Evolutionary conservation across 2,797 vertebrate species (phyloP).

Genomic region (Chaetodon trifasciatus): DNA sequence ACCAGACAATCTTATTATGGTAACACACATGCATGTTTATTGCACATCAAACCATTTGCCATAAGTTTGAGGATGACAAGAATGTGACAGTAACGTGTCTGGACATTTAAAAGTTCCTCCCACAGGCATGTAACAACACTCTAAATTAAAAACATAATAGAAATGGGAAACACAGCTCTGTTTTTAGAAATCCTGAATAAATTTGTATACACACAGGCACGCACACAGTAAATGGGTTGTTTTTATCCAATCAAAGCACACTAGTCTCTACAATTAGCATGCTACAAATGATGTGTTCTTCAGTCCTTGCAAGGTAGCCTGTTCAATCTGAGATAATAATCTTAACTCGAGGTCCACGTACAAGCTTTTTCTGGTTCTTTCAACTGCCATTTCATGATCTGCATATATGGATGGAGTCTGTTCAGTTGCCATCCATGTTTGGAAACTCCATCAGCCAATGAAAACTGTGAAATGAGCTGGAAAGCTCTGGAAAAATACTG

Average conservation of each 20-base stretch:
- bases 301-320: neutral
- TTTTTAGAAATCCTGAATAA: neutral
- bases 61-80: constrained; percentile 9
- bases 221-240: neutral
- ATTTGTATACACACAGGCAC: neutral
- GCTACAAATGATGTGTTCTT: neutral
- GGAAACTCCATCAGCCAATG: neutral
- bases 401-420: neutral
- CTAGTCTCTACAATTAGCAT: constrained; percentile 13
- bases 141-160: constrained; percentile 5
- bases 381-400: neutral
- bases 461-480: neutral
- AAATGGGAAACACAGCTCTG: constrained; percentile 1
- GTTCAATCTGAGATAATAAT: neutral
- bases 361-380: neutral
- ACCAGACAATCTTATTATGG: neutral
- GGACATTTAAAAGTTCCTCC: neutral
- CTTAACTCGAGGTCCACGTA: neutral
- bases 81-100: constrained; percentile 10
- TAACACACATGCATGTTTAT: constrained; percentile 75
- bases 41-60: constrained; percentile 61
- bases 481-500: neutral
- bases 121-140: neutral
- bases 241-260: neutral
- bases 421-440: neutral